Evolutionary conservation across 1,140 invertebrate species (phyloP).

Genomic region (Anastatus disparis): DNA sequence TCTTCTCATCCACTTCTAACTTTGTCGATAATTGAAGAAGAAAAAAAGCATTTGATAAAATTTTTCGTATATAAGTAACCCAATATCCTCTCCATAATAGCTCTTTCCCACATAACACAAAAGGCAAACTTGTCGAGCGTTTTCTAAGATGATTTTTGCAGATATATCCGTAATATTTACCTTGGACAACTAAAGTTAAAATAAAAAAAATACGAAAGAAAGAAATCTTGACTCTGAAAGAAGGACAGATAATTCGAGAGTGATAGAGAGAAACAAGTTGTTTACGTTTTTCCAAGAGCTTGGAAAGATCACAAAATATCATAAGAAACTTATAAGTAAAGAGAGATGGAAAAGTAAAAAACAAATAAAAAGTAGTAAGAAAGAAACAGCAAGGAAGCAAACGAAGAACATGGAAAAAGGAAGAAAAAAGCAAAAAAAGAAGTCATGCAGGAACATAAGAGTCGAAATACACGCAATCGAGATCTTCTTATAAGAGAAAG

Average conservation of each 20-base stretch:
- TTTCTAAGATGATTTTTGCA: not conserved
- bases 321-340: not conserved
- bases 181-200: not conserved
- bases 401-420: not conserved
- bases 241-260: no score
- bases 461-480: slow-evolving; percentile 26
- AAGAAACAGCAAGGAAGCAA: not conserved
- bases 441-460: not conserved
- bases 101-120: no score
- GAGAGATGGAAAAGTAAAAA: not conserved
- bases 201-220: no score
- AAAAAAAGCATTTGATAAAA: no score
- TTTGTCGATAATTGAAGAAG: no score
- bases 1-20: no score
- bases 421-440: not conserved
- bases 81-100: no score
- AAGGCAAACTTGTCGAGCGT: no score
- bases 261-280: not conserved
- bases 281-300: not conserved
- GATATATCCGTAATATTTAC: not conserved
- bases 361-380: not conserved
- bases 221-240: no score
- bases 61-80: no score
- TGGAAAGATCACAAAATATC: not conserved
- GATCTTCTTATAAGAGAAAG: no score